These are phyloP conservation scores for Aleiodes sp. DNA, from an alignment of 1,140 invertebrate species.

Conservation along the genomic window DNA sequence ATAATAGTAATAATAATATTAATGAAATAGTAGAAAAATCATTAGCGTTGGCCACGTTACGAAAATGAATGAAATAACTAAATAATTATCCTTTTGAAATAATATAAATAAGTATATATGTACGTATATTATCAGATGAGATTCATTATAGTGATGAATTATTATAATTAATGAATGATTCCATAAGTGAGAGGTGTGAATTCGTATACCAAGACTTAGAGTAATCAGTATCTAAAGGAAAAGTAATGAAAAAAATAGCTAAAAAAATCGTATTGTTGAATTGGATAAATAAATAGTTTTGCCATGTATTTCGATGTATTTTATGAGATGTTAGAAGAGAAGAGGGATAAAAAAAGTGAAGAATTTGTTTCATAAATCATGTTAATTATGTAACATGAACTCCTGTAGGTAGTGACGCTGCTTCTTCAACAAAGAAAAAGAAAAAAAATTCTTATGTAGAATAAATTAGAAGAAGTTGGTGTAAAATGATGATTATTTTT, in stretches of 20 bases:
- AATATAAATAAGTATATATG: constrained; percentile 16
- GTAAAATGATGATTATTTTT: no score
- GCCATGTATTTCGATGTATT: constrained; percentile 50
- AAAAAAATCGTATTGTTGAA: constrained; percentile 8
- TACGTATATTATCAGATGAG: constrained; percentile 10
- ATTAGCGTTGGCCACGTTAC: constrained; percentile 8
- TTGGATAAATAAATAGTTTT: constrained; percentile 33
- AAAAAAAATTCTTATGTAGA: no score
- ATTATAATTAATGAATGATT: constrained; percentile 11
- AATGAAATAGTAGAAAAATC: no score
- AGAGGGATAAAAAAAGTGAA: background rate
- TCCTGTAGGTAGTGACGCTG: constrained; percentile 9
- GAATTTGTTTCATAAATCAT: constrained; percentile 12
- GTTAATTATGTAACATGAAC: background rate
- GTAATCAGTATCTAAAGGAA: background rate
- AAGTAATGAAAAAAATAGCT: background rate
- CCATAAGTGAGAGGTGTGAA: background rate
- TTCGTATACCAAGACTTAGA: constrained; percentile 8
- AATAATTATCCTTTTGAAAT: constrained; percentile 3
- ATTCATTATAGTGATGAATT: constrained; percentile 10
- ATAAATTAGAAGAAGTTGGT: no score
- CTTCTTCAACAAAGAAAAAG: no score
- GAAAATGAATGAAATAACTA: background rate
- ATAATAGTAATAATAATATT: no score
- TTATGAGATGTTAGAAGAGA: constrained; percentile 43